Percentiles rank a stretch among this genome's conserved stretches.
phyloP scores from a whole-genome alignment of 2,113 vertebrate species.

The Elaphurus davidianus region DNA sequence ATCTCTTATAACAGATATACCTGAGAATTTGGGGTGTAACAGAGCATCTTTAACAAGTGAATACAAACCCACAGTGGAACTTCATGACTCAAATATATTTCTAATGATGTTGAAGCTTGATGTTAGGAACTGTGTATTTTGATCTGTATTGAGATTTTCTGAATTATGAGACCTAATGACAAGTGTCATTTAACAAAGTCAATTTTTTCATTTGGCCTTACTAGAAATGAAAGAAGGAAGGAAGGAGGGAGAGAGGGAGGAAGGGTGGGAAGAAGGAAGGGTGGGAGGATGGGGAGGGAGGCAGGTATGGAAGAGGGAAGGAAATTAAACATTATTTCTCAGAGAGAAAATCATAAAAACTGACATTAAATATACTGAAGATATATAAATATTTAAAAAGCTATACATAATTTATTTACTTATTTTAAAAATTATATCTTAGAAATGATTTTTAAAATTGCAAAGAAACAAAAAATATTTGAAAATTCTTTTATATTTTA shows the following conservation, averaged over 20 bases:
- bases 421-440: neutral
- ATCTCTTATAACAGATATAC: neutral
- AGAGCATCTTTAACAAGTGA: neutral
- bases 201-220: neutral
- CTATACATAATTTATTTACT: neutral
- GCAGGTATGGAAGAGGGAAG: neutral
- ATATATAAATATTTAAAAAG: neutral
- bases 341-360: neutral
- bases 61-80: neutral
- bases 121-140: neutral
- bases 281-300: fast-evolving
- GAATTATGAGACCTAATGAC: neutral
- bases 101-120: neutral
- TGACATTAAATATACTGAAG: neutral
- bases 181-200: neutral
- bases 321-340: neutral
- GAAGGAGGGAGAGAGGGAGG: fast-evolving
- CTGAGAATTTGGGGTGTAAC: neutral
- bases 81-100: neutral
- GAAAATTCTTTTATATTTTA: neutral
- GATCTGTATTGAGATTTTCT: neutral
- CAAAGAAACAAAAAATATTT: neutral
- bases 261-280: neutral
- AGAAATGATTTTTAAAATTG: neutral
- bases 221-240: neutral